Conservation (phyloP, 1,140 invertebrate species). For the Probaryconus sp. region DNA sequence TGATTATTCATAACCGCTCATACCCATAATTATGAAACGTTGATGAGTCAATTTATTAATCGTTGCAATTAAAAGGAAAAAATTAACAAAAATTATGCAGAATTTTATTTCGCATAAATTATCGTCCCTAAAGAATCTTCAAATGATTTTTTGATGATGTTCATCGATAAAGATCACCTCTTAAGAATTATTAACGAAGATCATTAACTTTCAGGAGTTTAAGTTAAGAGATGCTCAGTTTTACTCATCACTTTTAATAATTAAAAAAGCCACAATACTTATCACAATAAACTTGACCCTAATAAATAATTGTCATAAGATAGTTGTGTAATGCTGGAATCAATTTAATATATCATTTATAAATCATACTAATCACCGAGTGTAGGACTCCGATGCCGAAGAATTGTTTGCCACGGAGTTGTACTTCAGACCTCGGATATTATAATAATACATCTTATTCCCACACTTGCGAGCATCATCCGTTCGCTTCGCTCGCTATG, state of each 20-base stretch:
- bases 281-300: conserved; percentile 57
- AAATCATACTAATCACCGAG: conserved; percentile 44
- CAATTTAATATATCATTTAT: conserved; percentile 58
- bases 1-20: too few relatives aligned
- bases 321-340: conserved; percentile 42
- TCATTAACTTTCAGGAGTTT: too few relatives aligned
- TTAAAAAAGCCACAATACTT: conserved; percentile 19
- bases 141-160: too few relatives aligned
- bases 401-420: conserved; percentile 43
- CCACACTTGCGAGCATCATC: conserved; percentile 57
- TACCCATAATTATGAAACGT: too few relatives aligned
- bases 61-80: too few relatives aligned
- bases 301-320: conserved; percentile 49
- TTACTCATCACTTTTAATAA: conserved; percentile 7
- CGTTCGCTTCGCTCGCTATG: conserved; percentile 48
- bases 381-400: conserved; percentile 21
- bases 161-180: too few relatives aligned
- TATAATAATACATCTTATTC: conserved; percentile 59
- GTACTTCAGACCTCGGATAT: conserved; percentile 44
- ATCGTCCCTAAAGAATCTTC: too few relatives aligned
- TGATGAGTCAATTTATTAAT: too few relatives aligned
- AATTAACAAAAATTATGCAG: too few relatives aligned
- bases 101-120: too few relatives aligned
- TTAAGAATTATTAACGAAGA: too few relatives aligned
- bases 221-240: background rate